Percentiles rank a stretch among this genome's conserved stretches.
Conservation (phyloP, 2,797 vertebrate species). For the Prionace glauca region DNA sequence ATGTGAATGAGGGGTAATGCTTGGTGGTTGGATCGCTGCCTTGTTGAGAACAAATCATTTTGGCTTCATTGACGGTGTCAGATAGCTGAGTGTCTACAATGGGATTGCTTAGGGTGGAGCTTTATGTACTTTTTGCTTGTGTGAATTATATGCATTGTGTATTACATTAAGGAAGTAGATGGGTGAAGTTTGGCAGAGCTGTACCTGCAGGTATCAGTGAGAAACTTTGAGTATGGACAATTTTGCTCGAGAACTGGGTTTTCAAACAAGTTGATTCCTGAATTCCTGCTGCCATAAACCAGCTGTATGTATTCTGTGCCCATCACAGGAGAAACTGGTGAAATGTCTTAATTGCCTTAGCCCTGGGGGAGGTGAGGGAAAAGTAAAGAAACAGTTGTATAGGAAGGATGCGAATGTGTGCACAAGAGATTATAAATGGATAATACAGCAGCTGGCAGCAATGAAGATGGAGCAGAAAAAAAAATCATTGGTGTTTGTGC, state of each 20-base stretch:
- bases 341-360: not conserved
- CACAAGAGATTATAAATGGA: not conserved
- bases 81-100: not conserved
- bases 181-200: not conserved
- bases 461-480: not conserved
- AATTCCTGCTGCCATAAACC: not conserved
- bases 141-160: not conserved
- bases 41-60: not conserved
- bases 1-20: not conserved
- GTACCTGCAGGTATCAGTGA: not conserved
- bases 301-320: not conserved
- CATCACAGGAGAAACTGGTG: not conserved
- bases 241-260: not conserved
- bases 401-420: conserved; percentile 12
- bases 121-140: not conserved
- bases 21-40: not conserved
- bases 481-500: not conserved
- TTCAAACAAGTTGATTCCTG: not conserved
- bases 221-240: not conserved
- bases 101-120: not conserved
- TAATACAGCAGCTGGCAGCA: not conserved
- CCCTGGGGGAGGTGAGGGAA: not conserved
- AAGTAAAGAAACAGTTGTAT: not conserved
- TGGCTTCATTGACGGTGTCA: not conserved
- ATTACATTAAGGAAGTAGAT: not conserved